Conservation (phyloP, 2,113 vertebrate genomes). For the Chaetura pelagica region DNA sequence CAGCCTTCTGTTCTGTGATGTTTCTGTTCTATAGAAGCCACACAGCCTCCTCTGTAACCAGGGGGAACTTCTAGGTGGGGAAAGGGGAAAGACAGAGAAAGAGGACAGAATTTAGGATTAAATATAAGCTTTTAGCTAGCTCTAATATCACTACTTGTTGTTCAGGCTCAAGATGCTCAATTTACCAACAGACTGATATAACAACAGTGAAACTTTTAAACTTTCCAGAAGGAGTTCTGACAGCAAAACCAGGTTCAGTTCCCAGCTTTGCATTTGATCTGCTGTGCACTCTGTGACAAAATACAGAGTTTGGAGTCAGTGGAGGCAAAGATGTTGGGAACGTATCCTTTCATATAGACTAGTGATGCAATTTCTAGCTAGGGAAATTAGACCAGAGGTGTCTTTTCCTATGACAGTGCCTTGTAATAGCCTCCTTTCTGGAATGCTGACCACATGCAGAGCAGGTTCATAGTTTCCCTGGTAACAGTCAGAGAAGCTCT, state of each 20-base stretch:
- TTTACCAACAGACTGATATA: background rate
- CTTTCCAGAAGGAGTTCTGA: background rate
- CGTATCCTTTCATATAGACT: background rate
- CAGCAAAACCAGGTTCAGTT: background rate
- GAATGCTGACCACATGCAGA: constrained; percentile 30
- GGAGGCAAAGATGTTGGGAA: background rate
- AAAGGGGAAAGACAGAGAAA: background rate
- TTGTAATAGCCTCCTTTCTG: constrained; percentile 1
- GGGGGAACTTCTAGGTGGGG: background rate
- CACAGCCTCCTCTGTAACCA: background rate
- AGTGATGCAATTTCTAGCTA: background rate
- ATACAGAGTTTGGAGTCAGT: background rate
- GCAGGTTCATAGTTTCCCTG: constrained; percentile 20
- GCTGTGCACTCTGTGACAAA: background rate
- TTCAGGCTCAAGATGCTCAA: background rate
- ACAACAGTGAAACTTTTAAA: background rate
- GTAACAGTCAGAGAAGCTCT: constrained; percentile 38
- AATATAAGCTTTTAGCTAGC: background rate
- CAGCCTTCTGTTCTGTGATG: background rate
- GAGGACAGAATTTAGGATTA: background rate
- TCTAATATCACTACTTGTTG: background rate
- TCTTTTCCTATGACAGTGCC: constrained; percentile 38
- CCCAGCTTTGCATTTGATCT: background rate
- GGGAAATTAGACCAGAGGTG: background rate
- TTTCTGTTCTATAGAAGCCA: background rate